Evolutionary conservation across 2,113 vertebrate genomes (phyloP).

Genomic region (Phyllostomus discolor): DNA sequence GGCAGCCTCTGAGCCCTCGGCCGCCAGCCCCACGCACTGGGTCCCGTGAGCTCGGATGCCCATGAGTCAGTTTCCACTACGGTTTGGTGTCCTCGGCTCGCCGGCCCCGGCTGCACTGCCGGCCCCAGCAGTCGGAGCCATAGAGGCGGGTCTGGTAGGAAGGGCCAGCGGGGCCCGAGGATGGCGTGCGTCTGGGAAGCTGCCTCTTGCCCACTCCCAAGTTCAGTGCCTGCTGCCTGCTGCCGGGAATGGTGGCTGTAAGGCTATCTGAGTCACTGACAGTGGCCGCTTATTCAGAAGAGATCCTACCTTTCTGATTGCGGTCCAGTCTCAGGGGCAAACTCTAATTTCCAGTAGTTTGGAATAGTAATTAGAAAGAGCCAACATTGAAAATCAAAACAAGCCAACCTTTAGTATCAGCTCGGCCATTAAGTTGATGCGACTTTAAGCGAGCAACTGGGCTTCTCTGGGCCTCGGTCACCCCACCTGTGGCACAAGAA

Average conservation of each 20-base stretch:
- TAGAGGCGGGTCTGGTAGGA: not conserved
- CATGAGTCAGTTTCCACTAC: constrained; percentile 71
- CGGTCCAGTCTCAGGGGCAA: not conserved
- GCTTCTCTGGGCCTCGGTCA: not conserved
- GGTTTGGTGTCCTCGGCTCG: constrained; percentile 55
- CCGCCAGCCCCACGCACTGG: not conserved
- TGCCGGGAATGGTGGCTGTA: not conserved
- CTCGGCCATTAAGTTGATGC: not conserved
- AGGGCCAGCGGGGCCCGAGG: not conserved
- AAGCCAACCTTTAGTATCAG: not conserved
- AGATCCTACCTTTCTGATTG: not conserved
- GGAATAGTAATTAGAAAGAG: not conserved
- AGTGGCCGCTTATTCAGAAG: not conserved
- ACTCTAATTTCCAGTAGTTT: not conserved
- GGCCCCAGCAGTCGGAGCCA: constrained; percentile 9
- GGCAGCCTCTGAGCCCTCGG: constrained; percentile 43
- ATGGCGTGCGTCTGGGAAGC: not conserved
- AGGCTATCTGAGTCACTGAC: not conserved
- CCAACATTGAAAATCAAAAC: not conserved
- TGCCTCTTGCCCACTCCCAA: not conserved
- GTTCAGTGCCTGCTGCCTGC: not conserved
- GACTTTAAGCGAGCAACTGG: not conserved
- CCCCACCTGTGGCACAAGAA: not conserved
- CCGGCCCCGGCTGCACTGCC: constrained; percentile 38
- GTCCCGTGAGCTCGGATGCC: constrained; percentile 3